Evolutionary conservation across 2,888 invertebrate species (phyloP).

Genomic region (Pelosia muscerda): DNA sequence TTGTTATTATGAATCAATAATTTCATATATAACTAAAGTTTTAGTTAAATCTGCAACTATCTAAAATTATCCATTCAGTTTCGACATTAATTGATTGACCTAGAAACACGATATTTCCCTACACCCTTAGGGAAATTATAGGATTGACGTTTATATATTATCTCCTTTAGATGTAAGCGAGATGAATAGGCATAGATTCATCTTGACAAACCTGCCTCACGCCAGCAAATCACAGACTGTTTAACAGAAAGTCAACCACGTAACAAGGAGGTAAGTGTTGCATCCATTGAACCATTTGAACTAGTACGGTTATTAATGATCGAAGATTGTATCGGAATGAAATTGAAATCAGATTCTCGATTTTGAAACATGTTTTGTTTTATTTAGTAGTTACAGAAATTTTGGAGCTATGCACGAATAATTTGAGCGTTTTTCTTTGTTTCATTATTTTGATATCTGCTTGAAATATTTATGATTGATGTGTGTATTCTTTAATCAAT

Average conservation of each 20-base stretch:
- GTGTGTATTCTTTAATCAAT: background rate
- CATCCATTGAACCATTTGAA: conserved; percentile 46
- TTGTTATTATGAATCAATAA: no score
- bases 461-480: background rate
- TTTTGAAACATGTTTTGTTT: conserved; percentile 37
- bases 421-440: background rate
- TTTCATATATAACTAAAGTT: no score
- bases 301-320: conserved; percentile 47
- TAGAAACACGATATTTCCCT: background rate
- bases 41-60: background rate
- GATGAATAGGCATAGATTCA: conserved; percentile 42
- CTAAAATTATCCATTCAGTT: background rate
- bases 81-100: background rate
- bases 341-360: conserved; percentile 42
- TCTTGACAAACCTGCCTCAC: conserved; percentile 41
- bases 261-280: conserved; percentile 39
- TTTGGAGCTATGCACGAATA: background rate
- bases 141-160: conserved; percentile 19
- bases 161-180: conserved; percentile 27
- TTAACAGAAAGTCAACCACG: conserved; percentile 39
- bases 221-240: conserved; percentile 41
- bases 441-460: background rate
- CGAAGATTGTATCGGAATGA: conserved; percentile 44
- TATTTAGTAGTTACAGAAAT: conserved; percentile 2
- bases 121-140: conserved; percentile 10